Evolutionary conservation across 30 jellyfish, hydroid and myxozoan species (phyloP), one percentile per base, ranked within the genome.

Genomic region (Pseudorhiza aurosa): DNA sequence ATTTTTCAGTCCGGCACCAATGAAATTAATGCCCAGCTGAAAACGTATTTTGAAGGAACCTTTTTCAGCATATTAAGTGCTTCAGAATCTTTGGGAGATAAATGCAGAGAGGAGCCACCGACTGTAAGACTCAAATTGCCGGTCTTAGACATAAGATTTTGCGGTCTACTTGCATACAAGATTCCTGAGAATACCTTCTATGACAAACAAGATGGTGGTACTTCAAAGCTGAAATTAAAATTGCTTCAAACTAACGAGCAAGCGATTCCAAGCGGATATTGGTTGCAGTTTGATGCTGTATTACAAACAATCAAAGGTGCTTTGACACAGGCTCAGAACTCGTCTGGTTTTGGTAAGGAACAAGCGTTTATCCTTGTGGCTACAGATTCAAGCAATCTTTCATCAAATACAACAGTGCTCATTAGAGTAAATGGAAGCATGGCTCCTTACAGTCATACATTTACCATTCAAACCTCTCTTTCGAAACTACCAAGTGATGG

Each of bases 161-260:
- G 98, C 51, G 97, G 96, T 4, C 56, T 58, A 62, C 36, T 78
- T 51, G 37, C 75, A n/a, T 92, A 79, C 65, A 72, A 50, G 25
- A 86, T 92, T 4, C 98, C 98, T 6, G 55, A 68, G 17, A 63
- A 87, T 36, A 83, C 98, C 29, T 85, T 92, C 51, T 51, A 2
- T 11, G 98, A 92, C 49, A 36, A 65, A 18, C 95, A 86, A 86
- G 98, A 86, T 63, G 96, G 98, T 30, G 50, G 57, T 30, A 85
- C 98, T 11, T 43, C 85, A n/a, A 81, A 55, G 17, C 71, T 92
- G 33, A 33, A 71, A 27, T 63, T 89, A 27, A 31, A 18, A 0
- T 49, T 89, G 17, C 10, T 72, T 25, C 72, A 89, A 8, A 35
- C 36, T 4, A 42, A 43, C 25, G 92, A 85, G 8, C 30, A 55